Percentiles rank a stretch among this genome's conserved stretches.
Conservation (phyloP, 2,113 vertebrate genomes). For the Corynorhinus townsendii region DNA sequence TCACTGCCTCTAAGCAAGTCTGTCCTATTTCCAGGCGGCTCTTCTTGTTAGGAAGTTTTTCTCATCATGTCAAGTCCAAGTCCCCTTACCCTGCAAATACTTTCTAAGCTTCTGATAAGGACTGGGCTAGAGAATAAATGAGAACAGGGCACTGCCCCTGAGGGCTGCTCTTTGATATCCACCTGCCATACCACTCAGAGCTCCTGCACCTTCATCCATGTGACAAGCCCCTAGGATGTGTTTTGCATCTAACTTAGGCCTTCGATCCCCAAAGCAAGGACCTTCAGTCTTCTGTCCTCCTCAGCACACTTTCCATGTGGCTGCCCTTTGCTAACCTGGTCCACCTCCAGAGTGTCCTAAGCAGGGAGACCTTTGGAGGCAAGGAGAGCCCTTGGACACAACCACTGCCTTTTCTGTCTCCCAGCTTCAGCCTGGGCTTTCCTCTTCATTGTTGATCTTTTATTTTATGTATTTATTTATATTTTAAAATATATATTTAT, state of each 20-base stretch:
- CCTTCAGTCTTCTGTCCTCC: not conserved
- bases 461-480: no score
- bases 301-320: not conserved
- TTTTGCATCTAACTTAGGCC: not conserved
- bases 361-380: not conserved
- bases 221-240: accelerated
- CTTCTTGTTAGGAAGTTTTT: not conserved
- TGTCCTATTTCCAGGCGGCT: not conserved
- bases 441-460: not conserved
- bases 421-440: not conserved
- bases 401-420: not conserved
- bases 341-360: not conserved
- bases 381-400: not conserved
- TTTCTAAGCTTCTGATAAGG: not conserved
- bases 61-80: not conserved
- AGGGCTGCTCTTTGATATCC: not conserved
- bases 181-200: not conserved
- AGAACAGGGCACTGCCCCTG: not conserved
- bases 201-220: not conserved
- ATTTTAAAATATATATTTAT: no score
- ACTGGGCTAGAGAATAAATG: not conserved
- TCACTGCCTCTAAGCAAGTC: not conserved
- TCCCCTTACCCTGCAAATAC: not conserved
- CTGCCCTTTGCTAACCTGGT: no score
- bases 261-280: not conserved